Evolutionary conservation across 2,888 invertebrate species (phyloP).

Genomic region (Sinodicranocentrus sp.): DNA sequence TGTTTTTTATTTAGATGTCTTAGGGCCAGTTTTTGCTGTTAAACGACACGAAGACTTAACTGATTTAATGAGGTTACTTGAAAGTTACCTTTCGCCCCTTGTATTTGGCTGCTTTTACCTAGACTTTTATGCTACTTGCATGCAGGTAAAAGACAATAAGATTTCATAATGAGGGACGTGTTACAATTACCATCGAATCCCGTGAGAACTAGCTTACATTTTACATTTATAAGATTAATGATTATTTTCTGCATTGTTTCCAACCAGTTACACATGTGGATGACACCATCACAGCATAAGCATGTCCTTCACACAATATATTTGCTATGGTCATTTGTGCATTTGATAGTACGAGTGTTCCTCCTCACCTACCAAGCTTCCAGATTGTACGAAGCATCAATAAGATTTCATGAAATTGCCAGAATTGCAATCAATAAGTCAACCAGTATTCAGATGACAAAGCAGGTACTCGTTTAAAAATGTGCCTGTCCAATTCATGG

Average conservation of each 20-base stretch:
- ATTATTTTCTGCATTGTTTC: no score
- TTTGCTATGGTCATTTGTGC: conserved; percentile 42
- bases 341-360: conserved; percentile 28
- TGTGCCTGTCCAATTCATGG: no score
- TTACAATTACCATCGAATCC: neutral
- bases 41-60: conserved; percentile 10
- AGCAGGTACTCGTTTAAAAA: no score
- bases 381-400: neutral
- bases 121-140: conserved; percentile 45
- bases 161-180: neutral
- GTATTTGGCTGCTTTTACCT: conserved; percentile 25
- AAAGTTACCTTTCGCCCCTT: conserved; percentile 19
- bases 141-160: conserved; percentile 36
- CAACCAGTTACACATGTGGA: conserved; percentile 51
- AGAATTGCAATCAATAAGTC: no score
- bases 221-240: no score
- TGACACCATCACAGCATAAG: conserved; percentile 22
- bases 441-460: no score
- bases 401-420: neutral
- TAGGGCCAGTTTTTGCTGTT: neutral
- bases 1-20: no score
- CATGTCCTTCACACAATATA: conserved; percentile 39
- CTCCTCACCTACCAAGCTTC: conserved; percentile 26
- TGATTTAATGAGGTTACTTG: neutral
- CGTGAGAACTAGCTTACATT: neutral